Percentiles rank a stretch among this genome's conserved stretches.
Evolutionary conservation across 23 tunicate species (phyloP).

Genomic region (Halocynthia aurantium): DNA sequence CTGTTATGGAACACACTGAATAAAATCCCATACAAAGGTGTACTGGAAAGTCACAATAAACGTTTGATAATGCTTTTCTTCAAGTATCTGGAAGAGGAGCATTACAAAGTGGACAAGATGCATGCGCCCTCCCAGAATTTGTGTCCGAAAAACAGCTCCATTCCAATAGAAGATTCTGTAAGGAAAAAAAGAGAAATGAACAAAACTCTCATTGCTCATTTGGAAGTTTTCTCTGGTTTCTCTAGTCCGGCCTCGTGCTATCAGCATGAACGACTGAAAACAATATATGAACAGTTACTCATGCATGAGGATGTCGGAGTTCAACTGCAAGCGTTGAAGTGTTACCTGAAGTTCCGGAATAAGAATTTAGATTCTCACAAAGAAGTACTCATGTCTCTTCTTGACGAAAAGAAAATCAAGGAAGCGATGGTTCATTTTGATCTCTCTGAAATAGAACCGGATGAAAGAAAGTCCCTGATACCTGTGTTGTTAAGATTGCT

Average conservation of each 20-base stretch:
- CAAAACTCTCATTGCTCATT: conserved; percentile 27
- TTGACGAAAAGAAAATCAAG: conserved; percentile 57
- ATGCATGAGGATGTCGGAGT: conserved; percentile 39
- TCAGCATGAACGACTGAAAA: conserved; percentile 26
- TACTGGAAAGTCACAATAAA: conserved; percentile 29
- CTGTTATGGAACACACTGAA: conserved; percentile 47
- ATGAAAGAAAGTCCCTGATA: conserved; percentile 33
- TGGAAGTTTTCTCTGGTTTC: conserved; percentile 54
- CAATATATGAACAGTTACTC: conserved; percentile 39
- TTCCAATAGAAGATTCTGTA: background rate
- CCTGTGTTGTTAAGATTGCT: conserved; percentile 51
- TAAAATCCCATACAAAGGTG: conserved; percentile 29
- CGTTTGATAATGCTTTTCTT: conserved; percentile 38
- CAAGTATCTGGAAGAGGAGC: conserved; percentile 58
- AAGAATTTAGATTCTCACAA: conserved; percentile 22
- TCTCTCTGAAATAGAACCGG: conserved; percentile 19
- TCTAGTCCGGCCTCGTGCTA: conserved; percentile 17
- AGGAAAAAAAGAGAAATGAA: conserved; percentile 12
- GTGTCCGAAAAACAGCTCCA: background rate
- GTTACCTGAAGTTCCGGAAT: conserved; percentile 31
- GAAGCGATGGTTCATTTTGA: conserved; percentile 42
- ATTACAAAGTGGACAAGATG: conserved; percentile 51
- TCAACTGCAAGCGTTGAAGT: conserved; percentile 52
- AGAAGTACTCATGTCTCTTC: conserved; percentile 32
- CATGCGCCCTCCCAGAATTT: conserved; percentile 34